Base-by-base conservation (phyloP, 2,888 invertebrate genomes). In the Macropis europaea region DNA sequence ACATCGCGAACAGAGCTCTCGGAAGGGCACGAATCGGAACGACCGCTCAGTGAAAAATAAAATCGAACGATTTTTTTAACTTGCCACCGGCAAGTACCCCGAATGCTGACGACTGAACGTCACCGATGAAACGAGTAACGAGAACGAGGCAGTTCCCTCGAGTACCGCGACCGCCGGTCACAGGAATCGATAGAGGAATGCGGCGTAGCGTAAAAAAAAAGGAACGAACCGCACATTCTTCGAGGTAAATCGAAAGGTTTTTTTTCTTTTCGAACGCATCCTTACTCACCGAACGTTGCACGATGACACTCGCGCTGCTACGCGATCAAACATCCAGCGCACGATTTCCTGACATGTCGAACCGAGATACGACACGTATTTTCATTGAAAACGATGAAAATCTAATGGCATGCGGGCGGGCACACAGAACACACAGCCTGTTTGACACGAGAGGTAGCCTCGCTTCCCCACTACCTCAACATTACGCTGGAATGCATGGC, bases 101-200 rank as follows among this genome's bases (percentile, higher is more conserved):
- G n/a, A n/a, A n/a, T n/a, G n/a, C n/a, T n/a, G n/a, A n/a, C n/a
- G n/a, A n/a, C n/a, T n/a, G 7, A 36, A 52, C 42, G 24, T 59
- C 34, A 47, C 67, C 45, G 26, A 15, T 30, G 15, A 32, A 47
- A 19, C 32, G 11, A 40, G 45, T 11, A 22, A 54, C n/a, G n/a
- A 47, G 24, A 15, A 15, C 11, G 15, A 36, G 11, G 43, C 15
- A 38, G 42, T 64, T 48, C 17, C 32, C 42, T 28, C 1, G 19
- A 9, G 34, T 47, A 57, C 34, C 60, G 66, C 53, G 72, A 62
- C 61, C 61, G 63, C 68, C 62, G 62, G 70, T 76, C 78, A 79
- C 79, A 78, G 81, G 85, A 88, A 89, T 89, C 89, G 81, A 89
- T 89, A 89, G 82, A 87, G 89, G 89, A 89, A 89, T 89, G 89